Base-by-base conservation (phyloP, 1,140 invertebrate genomes). In the Centruroides vittatus region DNA sequence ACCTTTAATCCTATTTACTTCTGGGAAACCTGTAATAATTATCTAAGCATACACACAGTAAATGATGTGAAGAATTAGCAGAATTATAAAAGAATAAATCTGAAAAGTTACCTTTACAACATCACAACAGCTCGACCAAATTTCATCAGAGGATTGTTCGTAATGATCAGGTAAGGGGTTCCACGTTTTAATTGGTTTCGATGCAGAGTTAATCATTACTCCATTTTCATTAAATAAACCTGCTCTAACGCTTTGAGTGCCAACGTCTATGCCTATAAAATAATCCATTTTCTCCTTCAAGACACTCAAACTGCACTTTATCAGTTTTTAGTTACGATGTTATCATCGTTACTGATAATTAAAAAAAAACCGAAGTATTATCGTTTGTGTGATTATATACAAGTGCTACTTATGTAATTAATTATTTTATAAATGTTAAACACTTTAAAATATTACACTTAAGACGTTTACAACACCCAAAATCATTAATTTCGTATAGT, bases 191-290 rank as follows among this genome's bases (percentile, higher is more conserved):
- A 90, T 86, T 6, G 81, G 70, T 70, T 82, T 75, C 2, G 81
- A 81, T 34, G 82, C 74, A 46, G 78, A 75, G 66, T 80, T 78
- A 3, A 85, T 48, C 23, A 93, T 76, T 67, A 80, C 78, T 3
- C 92, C 92, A 51, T 76, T 69, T 3, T 75, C 69, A 49, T 78
- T 72, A 9, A 93, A 84, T 35, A 96, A 71, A 47, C 85, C 91
- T 23, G 86, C 89, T 62, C 93, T 73, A 10, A 83, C 89, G 77
- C 91, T 94, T 48, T 84, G 85, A 7, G 91, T 93, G 35, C 93
- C 93, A 34, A 96, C 91, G 76, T 98, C 93, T 23, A 98, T 88
- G 59, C 92, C 92, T 69, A 96, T 79, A 74, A 87, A 93, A 71
- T 71, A 73, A 12, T 11, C 58, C 41, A 41, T 41, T 23, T 23